Base-by-base conservation (phyloP, 2,888 invertebrate species). In the Ophion ventricosus region DNA sequence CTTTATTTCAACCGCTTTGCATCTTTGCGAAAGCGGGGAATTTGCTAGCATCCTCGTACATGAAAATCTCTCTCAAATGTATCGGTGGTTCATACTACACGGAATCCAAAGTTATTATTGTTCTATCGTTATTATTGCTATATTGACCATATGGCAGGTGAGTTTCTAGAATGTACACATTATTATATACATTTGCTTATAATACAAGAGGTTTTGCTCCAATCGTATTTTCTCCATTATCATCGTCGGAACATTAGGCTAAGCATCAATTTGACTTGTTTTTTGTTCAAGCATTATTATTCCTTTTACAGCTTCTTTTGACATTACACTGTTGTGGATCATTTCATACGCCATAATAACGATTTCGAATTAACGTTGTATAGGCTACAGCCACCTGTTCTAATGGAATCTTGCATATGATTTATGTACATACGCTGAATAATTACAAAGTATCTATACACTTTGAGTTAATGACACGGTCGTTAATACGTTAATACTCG, bases 181-280 rank as follows among this genome's bases (percentile, higher is more conserved):
- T 69, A 57, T 17, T 25, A n/a, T 56, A 43, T 26, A 40, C 11
- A 67, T 23, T 17, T 29, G 43, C 49, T 56, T 25, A 67, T 64
- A 69, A 29, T 20, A 25, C 43, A 26, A 49, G 49, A 74, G 77
- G 67, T 84, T 84, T 81, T 77, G 70, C 84, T 64, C 69, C 70
- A 69, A 81, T 84, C 25, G 73, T 8, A 26, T 63, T 77, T 82
- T 82, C 70, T 70, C 56, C 43, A 49, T 57, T 35, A 73, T 78
- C 35, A 54, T 74, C 63, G 49, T 80, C 74, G 23, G 25, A 26
- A 67, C 66, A 59, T 69, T 49, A 49, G 49, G 64, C 69, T 14
- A 56, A 67, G 74, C 2, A 25, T 5, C 11, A 63, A 49, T 78
- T 73, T 61, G 20, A n/a, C 25, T 49, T 54, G n/a, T 63, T 57